phyloP scores from a whole-genome alignment of 2,888 invertebrate species.

The Argyra leucocephala region DNA sequence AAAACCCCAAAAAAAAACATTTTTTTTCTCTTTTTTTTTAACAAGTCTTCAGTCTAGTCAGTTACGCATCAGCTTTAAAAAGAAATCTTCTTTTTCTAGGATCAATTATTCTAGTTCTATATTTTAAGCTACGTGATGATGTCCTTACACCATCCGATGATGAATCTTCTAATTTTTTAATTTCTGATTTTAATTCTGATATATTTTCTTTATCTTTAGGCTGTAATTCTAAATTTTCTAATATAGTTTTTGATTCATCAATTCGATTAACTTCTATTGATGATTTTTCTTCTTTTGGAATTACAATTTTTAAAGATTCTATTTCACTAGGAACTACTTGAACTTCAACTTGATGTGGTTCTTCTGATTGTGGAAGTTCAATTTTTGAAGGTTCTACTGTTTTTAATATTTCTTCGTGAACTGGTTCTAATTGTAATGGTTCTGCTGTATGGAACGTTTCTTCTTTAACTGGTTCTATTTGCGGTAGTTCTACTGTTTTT shows the following conservation, averaged over 20 bases:
- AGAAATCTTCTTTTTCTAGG: slow-evolving; percentile 45
- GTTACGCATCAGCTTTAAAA: slow-evolving; percentile 37
- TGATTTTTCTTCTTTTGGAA: not conserved
- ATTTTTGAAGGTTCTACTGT: not conserved
- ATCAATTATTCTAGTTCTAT: slow-evolving; percentile 41
- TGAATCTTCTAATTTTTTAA: slow-evolving; percentile 35
- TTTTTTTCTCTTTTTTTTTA: not conserved
- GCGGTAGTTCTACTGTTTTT: too few species aligned
- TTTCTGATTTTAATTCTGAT: not conserved
- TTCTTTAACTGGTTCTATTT: too few species aligned
- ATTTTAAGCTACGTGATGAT: slow-evolving; percentile 42
- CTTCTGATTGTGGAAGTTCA: not conserved
- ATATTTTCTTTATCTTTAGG: too few species aligned
- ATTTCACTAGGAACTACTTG: not conserved
- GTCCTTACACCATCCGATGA: slow-evolving; percentile 38
- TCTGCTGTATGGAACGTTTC: too few species aligned
- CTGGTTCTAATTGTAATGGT: too few species aligned
- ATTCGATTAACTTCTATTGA: slow-evolving; percentile 22
- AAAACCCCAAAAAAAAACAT: not conserved
- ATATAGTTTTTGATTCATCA: slow-evolving; percentile 13
- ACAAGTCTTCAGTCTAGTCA: not conserved
- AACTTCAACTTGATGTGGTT: not conserved
- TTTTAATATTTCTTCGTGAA: too few species aligned
- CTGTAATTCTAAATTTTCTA: slow-evolving; percentile 9
- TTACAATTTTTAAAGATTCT: slow-evolving; percentile 20